Percentiles rank a stretch among this genome's conserved stretches.
Evolutionary conservation across 2,888 invertebrate genomes (phyloP).

Genomic region (Furcula furcula): DNA sequence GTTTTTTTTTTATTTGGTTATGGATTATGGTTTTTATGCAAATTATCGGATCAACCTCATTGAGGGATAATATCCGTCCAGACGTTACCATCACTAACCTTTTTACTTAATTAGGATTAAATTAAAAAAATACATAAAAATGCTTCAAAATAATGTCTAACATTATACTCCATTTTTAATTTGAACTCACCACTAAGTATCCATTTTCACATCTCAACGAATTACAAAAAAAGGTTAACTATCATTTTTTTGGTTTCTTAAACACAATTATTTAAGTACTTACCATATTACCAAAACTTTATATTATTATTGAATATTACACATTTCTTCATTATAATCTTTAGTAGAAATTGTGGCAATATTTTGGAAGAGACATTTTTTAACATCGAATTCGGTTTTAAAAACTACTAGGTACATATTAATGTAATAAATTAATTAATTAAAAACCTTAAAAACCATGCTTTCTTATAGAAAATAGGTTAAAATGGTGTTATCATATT

Average conservation of each 20-base stretch:
- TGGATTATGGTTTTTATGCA: too few species aligned
- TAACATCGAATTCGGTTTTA: conserved; percentile 69
- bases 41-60: too few species aligned
- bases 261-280: conserved; percentile 32
- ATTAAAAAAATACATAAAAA: too few species aligned
- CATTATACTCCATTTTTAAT: too few species aligned
- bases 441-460: conserved; percentile 25
- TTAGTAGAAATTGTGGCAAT: conserved; percentile 70
- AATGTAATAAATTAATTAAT: conserved; percentile 9
- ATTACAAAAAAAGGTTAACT: conserved; percentile 15
- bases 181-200: too few species aligned
- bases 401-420: conserved; percentile 45
- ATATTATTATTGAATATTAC: conserved; percentile 42
- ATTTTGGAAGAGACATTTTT: conserved; percentile 68
- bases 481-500: too few species aligned
- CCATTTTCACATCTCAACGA: conserved; percentile 11
- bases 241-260: conserved; percentile 34
- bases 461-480: conserved; percentile 20
- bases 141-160: too few species aligned
- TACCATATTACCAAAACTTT: conserved; percentile 22
- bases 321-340: conserved; percentile 37
- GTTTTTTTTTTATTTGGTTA: too few species aligned
- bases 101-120: too few species aligned
- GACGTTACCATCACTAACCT: too few species aligned
- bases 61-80: too few species aligned